Evolutionary conservation across 2,888 invertebrate genomes (phyloP).

Genomic region (Sarcophaga variegata): DNA sequence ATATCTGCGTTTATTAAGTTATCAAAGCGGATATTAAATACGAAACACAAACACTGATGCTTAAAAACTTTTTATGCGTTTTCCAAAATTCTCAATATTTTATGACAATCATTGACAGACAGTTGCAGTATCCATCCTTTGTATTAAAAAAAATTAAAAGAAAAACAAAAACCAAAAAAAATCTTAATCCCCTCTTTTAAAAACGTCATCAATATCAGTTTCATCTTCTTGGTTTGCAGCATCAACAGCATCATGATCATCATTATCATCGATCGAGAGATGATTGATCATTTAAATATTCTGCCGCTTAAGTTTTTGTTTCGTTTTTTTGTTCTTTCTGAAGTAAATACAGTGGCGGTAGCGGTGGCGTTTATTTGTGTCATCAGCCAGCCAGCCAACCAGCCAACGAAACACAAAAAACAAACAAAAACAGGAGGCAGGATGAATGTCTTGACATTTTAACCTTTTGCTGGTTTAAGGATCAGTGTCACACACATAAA

Average conservation of each 20-base stretch:
- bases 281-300: conserved; percentile 51
- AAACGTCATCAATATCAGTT: conserved; percentile 41
- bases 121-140: background rate
- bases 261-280: conserved; percentile 13
- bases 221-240: no score
- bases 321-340: background rate
- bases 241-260: background rate
- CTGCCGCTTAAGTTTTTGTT: background rate
- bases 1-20: background rate
- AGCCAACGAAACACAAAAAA: background rate
- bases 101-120: conserved; percentile 50
- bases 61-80: no score
- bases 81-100: background rate
- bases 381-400: conserved; percentile 31
- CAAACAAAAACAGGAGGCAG: conserved; percentile 14
- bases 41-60: background rate
- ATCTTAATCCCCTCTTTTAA: conserved; percentile 31
- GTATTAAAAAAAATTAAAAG: background rate
- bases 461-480: conserved; percentile 62
- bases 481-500: conserved; percentile 60
- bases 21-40: background rate
- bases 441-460: conserved; percentile 63
- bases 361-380: conserved; percentile 67
- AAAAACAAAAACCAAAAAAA: background rate
- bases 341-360: background rate